Evolutionary conservation across 1,140 invertebrate species (phyloP).

Genomic region (Drosophila arawakana): DNA sequence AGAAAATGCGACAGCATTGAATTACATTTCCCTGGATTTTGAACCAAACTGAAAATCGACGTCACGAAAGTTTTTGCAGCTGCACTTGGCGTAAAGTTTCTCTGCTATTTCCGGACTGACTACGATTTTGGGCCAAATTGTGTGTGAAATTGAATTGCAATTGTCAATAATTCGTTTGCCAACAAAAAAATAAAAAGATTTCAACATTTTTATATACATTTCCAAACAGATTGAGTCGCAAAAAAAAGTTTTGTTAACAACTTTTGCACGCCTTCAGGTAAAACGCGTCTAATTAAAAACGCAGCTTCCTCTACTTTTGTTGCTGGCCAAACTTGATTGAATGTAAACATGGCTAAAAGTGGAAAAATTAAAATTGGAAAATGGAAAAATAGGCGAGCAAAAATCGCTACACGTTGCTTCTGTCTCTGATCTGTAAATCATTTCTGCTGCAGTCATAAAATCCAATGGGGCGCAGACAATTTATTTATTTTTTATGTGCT

Average conservation of each 20-base stretch:
- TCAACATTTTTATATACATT: too few species aligned
- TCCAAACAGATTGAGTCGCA: too few species aligned
- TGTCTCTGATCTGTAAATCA: slow-evolving; percentile 57
- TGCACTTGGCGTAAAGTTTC: slow-evolving; percentile 72
- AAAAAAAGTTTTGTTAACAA: slow-evolving; percentile 16
- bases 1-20: slow-evolving; percentile 58
- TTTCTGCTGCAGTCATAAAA: slow-evolving; percentile 81
- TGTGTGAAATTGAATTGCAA: slow-evolving; percentile 82
- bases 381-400: too few species aligned
- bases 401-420: neutral
- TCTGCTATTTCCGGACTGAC: slow-evolving; percentile 58
- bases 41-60: slow-evolving; percentile 11
- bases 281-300: slow-evolving; percentile 56
- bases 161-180: slow-evolving; percentile 79
- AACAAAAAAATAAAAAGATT: slow-evolving; percentile 20
- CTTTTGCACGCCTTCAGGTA: slow-evolving; percentile 12
- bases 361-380: too few species aligned
- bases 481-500: slow-evolving; percentile 82
- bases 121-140: slow-evolving; percentile 77
- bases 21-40: slow-evolving; percentile 64
- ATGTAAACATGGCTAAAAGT: slow-evolving; percentile 21
- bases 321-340: slow-evolving; percentile 31
- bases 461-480: slow-evolving; percentile 78
- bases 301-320: slow-evolving; percentile 15
- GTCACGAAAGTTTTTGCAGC: slow-evolving; percentile 46